Evolutionary conservation across 1,140 invertebrate species (phyloP), one percentile per base, ranked within the genome.

Genomic region (Aporrectodea caliginosa): DNA sequence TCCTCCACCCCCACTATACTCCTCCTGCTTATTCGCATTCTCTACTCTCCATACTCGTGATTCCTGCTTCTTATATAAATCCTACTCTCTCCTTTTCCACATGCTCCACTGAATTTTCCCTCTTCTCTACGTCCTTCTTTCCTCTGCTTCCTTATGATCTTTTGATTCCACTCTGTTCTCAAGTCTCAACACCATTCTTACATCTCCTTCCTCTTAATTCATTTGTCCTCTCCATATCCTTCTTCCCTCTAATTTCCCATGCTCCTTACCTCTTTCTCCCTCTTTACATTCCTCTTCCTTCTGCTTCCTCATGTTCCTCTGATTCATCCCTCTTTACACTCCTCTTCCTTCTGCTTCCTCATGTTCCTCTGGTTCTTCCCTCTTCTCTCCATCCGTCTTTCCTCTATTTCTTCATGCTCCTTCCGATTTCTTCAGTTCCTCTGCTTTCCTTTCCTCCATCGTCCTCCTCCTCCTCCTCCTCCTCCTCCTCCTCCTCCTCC

Each of bases 281-380:
- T 32, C 73, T 68, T 68, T 68, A 16, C 27, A 16, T 14, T 68
- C 27, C 27, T 16, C 14, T 68, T 68, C 58, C 27, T 68, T 68
- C 27, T 68, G 14, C 58, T 68, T 68, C 14, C 27, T 68, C 58
- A 16, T 68, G 14, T 68, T 68, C 27, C 58, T 27, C 58, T 14
- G 14, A 73, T 73, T 73, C 72, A 29, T 73, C 31, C 72, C 27
- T 73, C 32, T 32, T 27, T 73, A 30, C 72, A 73, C 32, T 73
- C 72, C 27, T 14, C 69, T 30, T 71, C 16, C 69, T 2, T 71
- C 69, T 30, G 29, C 69, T 30, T 71, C 22, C 69, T 30, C 1
- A 30, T 31, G 32, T 71, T 71, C 69, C 29, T 71, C 69, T 31
- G 22, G 1, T 1, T 30, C 69, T 71, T 31, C 69, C 29, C 32